Conservation (phyloP, 2,888 invertebrate species). For the Caradrina clavipalpis region DNA sequence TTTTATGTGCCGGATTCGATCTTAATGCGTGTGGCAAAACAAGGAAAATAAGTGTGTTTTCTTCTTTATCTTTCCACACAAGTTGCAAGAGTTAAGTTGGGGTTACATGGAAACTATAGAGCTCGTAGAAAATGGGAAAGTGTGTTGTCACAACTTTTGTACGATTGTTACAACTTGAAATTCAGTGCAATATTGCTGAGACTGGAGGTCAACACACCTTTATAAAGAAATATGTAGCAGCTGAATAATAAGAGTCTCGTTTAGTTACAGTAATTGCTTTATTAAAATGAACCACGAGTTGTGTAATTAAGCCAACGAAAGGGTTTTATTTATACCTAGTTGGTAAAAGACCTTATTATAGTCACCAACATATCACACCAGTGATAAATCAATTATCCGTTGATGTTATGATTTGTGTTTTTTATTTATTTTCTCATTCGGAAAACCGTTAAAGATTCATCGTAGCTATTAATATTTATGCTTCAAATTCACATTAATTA, state of each 20-base stretch:
- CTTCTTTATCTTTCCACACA: constrained; percentile 39
- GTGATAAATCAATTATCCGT: constrained; percentile 17
- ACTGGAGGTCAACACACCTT: constrained; percentile 47
- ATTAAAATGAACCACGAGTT: not conserved
- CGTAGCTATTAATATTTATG: constrained; percentile 28
- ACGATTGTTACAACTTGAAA: constrained; percentile 27
- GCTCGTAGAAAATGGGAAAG: constrained; percentile 43
- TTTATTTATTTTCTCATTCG: constrained; percentile 4
- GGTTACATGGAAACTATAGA: constrained; percentile 25
- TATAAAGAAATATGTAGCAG: constrained; percentile 23
- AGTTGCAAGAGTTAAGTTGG: constrained; percentile 31
- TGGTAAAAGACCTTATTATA: not conserved
- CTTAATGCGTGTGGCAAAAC: constrained; percentile 19
- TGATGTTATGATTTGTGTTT: constrained; percentile 1
- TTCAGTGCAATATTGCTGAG: constrained; percentile 41
- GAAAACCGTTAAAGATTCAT: constrained; percentile 34
- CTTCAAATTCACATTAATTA: constrained; percentile 38
- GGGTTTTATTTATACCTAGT: not conserved
- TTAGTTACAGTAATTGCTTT: constrained; percentile 2
- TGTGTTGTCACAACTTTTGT: constrained; percentile 37
- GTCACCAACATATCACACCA: not conserved
- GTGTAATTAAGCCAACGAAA: not conserved
- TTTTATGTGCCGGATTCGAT: constrained; percentile 34
- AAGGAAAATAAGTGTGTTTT: constrained; percentile 20
- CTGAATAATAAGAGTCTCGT: constrained; percentile 19